A percentile compares a stretch with the other conserved stretches of the same genome.
These are phyloP conservation scores for Geococcyx californianus DNA, from an alignment of 2,113 vertebrate genomes.

Conservation along the genomic window DNA sequence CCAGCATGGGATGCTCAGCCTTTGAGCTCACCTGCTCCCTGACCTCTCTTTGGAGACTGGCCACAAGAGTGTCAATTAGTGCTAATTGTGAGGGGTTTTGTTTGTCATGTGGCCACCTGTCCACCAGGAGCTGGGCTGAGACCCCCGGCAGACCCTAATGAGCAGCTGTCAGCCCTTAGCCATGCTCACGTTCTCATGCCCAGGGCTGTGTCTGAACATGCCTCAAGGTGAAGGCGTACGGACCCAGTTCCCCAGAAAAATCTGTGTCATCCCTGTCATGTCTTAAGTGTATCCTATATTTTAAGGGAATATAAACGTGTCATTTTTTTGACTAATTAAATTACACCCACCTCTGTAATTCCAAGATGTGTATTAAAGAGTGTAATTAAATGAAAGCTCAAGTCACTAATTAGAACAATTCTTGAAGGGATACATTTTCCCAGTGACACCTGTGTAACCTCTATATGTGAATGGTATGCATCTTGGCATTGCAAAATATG, in stretches of 20 bases:
- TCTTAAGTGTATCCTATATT: conserved; percentile 15
- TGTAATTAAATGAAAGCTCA: conserved; percentile 62
- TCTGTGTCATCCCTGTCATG: neutral
- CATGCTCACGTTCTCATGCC: accelerated
- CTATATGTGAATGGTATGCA: neutral
- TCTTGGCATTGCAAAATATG: neutral
- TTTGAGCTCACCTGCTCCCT: neutral
- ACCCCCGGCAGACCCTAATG: conserved; percentile 11
- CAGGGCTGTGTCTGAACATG: neutral
- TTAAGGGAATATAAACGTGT: neutral
- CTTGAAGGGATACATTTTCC: conserved; percentile 49
- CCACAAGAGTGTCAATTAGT: conserved; percentile 59
- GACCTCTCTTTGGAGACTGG: neutral
- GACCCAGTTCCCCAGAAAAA: neutral
- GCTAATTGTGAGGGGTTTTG: conserved; percentile 29
- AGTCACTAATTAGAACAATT: conserved; percentile 54
- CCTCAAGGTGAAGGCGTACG: neutral
- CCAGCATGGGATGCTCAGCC: neutral
- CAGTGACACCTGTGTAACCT: conserved; percentile 15
- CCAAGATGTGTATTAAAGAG: conserved; percentile 35
- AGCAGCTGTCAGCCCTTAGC: conserved; percentile 53
- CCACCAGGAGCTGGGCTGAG: conserved; percentile 12
- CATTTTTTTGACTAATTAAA: conserved; percentile 26
- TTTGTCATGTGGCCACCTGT: conserved; percentile 59
- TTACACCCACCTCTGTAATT: conserved; percentile 60